Base-by-base conservation (phyloP, 2,888 invertebrate genomes). In the Anodontia alba region DNA sequence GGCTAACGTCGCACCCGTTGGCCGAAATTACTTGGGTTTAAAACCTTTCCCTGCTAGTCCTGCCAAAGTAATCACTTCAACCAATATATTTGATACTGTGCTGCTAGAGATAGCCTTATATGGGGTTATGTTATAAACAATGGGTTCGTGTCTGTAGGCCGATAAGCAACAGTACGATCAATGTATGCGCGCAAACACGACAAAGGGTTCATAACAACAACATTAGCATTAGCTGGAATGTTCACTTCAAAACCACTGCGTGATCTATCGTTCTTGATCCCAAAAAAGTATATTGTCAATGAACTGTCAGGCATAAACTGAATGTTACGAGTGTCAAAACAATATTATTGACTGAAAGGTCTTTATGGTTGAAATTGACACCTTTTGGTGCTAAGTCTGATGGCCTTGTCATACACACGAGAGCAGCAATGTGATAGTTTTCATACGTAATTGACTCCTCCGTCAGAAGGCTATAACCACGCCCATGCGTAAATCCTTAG, bases 1-100 rank as follows among this genome's bases (percentile, higher is more conserved):
- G 2, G 73, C 73, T 3, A 33, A 20, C 15, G 73, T 73, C 10
- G 73, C 73, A 3, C 73, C 73, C 20, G 73, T 73, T 20, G 73
- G 73, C 26, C 73, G 57, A 23, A 73, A 73, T 23, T 57, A 73
- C 20, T 73, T 73, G 17, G 73, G 62, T 23, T 51, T 36, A 20
- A 36, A 73, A 2, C 73, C 73, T 42, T 73, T 17, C 15, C 42
- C 73, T 23, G 33, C 33, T 26, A 73, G 33, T 8, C 73, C 73
- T 38, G 73, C 62, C 23, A 73, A 38, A 7, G 7, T 36, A 38
- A 73, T 73, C 1, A 36, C 36, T 31, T 73, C 73, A 7, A 62
- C 73, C 5, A 73, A 42, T 5, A 73, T 62, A 23, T 26, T 17
- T 12, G 62, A 51, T 15, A 73, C 36, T 23, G 26, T 66, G 5